phyloP scores from a whole-genome alignment of 2,888 invertebrate genomes.

The Escarpia spicata region DNA sequence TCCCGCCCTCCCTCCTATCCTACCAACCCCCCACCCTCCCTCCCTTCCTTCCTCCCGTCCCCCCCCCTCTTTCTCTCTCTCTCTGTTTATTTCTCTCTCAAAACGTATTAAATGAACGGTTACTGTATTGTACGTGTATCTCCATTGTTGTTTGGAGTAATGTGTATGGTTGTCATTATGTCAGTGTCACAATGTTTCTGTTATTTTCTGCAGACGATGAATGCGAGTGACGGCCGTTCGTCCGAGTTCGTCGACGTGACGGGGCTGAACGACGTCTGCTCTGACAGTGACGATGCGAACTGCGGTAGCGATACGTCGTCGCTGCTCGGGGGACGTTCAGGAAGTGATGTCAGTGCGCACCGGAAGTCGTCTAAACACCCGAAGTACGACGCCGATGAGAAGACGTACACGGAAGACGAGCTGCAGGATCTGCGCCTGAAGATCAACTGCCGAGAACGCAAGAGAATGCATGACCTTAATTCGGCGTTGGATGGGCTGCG shows the following conservation, averaged over 20 bases:
- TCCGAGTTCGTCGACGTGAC: background rate
- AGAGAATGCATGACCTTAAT: conserved; percentile 68
- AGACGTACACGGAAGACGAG: conserved; percentile 47
- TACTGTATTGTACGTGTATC: background rate
- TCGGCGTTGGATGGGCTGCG: conserved; percentile 64
- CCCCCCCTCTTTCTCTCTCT: too few species aligned
- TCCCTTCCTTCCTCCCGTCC: too few species aligned
- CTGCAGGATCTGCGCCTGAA: conserved; percentile 61
- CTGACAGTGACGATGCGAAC: background rate
- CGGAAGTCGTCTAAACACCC: background rate
- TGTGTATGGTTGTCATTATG: background rate
- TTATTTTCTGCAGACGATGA: background rate
- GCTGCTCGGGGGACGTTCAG: background rate
- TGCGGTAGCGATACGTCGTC: background rate
- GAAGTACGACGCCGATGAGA: background rate
- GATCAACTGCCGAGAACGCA: conserved; percentile 68
- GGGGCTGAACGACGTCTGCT: background rate
- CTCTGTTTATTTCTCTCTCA: too few species aligned
- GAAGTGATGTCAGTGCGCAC: background rate
- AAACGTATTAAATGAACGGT: too few species aligned
- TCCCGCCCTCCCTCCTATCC: too few species aligned
- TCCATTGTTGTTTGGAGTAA: background rate
- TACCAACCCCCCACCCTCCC: too few species aligned
- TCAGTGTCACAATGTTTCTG: background rate
- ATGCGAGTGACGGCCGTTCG: background rate